These are phyloP conservation scores for Rhea americana DNA, from an alignment of 2,113 vertebrate genomes.

Conservation along the genomic window DNA sequence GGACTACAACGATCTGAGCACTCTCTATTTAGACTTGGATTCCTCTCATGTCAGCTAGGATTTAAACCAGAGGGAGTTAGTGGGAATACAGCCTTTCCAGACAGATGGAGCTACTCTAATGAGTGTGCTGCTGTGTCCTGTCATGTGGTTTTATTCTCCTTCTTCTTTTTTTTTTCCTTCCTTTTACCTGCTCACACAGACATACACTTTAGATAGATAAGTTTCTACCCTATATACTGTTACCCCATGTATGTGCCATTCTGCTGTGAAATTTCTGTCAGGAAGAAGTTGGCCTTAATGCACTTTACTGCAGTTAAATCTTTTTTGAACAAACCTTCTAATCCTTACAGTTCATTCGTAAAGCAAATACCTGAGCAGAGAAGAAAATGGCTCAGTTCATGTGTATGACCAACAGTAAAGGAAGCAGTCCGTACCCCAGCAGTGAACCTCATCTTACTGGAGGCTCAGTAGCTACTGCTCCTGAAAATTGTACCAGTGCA, in stretches of 20 bases:
- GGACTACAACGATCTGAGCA: not conserved
- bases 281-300: not conserved
- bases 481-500: not conserved
- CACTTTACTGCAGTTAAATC: not conserved
- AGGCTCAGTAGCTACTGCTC: not conserved
- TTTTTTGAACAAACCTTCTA: not conserved
- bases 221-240: not conserved
- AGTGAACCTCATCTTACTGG: not conserved
- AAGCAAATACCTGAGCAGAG: not conserved
- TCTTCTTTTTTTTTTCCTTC: not conserved
- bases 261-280: not conserved
- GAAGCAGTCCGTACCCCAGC: not conserved
- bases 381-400: not conserved
- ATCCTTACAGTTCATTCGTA: not conserved
- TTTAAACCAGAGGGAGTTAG: not conserved
- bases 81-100: not conserved
- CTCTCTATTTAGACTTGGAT: not conserved
- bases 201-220: not conserved
- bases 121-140: not conserved
- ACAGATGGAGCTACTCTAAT: not conserved
- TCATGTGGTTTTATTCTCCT: not conserved
- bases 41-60: not conserved
- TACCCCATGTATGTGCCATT: not conserved
- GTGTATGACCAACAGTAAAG: not conserved
- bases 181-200: not conserved